phyloP scores from a whole-genome alignment of 1,140 invertebrate genomes.

The Sycophaga agraensis region DNA sequence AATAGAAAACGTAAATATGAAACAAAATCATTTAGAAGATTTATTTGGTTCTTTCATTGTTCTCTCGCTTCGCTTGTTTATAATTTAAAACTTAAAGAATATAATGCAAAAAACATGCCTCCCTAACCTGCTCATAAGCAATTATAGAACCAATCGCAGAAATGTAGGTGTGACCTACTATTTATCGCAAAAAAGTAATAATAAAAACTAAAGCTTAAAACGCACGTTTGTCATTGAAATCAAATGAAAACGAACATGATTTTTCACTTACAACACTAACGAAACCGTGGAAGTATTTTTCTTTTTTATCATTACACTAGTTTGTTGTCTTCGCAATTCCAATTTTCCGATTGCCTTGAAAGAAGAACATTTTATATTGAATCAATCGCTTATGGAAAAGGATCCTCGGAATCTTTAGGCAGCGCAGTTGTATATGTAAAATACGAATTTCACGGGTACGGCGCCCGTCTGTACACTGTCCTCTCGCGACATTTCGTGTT shows the following conservation, averaged over 20 bases:
- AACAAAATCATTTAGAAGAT: slow-evolving; percentile 27
- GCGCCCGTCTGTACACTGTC: slow-evolving; percentile 37
- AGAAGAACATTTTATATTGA: no score
- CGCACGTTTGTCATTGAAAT: slow-evolving; percentile 9
- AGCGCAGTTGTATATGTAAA: slow-evolving; percentile 26
- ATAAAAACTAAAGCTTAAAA: slow-evolving; percentile 24
- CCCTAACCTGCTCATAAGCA: slow-evolving; percentile 14
- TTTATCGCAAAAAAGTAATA: slow-evolving; percentile 2
- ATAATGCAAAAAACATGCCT: slow-evolving; percentile 20
- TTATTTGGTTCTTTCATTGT: slow-evolving; percentile 29
- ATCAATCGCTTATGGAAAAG: slow-evolving; percentile 9
- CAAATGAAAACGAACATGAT: slow-evolving; percentile 20
- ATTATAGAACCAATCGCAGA: slow-evolving; percentile 16
- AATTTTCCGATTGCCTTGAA: slow-evolving; percentile 13
- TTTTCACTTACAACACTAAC: slow-evolving; percentile 15
- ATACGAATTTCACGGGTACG: slow-evolving; percentile 32
- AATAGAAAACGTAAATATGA: slow-evolving; percentile 22
- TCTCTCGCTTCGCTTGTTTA: slow-evolving; percentile 25
- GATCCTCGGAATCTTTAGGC: slow-evolving; percentile 16
- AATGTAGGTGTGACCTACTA: slow-evolving; percentile 2
- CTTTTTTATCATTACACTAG: slow-evolving; percentile 25
- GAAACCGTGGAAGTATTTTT: slow-evolving; percentile 24
- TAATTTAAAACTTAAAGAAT: slow-evolving; percentile 24
- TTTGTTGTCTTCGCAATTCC: slow-evolving; percentile 32
- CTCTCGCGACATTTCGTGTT: background rate